Conservation (phyloP, 2,113 vertebrate species). For the Butorides virescens region DNA sequence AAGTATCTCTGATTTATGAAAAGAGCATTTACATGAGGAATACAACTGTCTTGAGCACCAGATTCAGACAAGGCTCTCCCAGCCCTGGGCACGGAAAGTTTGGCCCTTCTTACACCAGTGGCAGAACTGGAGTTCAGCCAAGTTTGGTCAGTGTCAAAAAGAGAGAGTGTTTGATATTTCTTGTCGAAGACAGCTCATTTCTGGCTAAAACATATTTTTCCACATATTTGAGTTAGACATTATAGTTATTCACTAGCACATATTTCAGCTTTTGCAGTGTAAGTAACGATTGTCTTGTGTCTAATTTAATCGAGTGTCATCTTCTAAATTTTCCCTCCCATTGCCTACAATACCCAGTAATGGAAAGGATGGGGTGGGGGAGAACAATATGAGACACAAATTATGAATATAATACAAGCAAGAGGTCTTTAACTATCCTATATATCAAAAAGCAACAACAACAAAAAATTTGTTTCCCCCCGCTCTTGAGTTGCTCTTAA, state of each 20-base stretch:
- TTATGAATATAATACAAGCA: not conserved
- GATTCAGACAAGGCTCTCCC: not conserved
- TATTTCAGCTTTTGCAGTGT: not conserved
- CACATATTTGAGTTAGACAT: not conserved
- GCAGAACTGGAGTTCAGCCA: not conserved
- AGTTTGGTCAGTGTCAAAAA: not conserved
- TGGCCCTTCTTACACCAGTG: not conserved
- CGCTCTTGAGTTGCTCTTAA: not conserved
- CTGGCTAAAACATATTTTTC: not conserved
- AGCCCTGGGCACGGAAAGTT: not conserved
- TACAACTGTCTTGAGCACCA: rapidly evolving
- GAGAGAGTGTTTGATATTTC: not conserved
- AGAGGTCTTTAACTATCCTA: not conserved
- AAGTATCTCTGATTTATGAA: rapidly evolving
- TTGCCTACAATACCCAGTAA: not conserved
- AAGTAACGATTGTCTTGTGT: not conserved
- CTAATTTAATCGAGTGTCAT: not conserved
- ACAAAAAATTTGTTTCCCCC: not conserved
- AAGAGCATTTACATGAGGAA: not conserved
- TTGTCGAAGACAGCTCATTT: not conserved
- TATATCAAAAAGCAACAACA: not conserved
- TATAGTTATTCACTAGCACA: not conserved
- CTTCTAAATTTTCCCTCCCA: not conserved
- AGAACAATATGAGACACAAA: not conserved
- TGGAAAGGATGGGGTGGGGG: not conserved